Evolutionary conservation across 2,797 vertebrate genomes (phyloP).

Genomic region (Ibycter americanus): DNA sequence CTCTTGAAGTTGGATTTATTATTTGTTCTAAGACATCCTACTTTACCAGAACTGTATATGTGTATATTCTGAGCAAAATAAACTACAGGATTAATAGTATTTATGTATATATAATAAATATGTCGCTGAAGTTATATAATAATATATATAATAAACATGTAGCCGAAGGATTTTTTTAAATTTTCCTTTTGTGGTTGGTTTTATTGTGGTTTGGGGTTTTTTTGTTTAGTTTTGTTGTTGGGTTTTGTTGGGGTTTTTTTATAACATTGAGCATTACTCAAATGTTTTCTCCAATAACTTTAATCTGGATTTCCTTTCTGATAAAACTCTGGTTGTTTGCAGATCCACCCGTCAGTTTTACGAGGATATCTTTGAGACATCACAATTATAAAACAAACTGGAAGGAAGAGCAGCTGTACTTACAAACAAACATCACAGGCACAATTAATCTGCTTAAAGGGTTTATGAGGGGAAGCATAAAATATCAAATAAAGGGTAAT

Average conservation of each 20-base stretch:
- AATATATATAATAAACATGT: background rate
- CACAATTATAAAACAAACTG: slow-evolving; percentile 77
- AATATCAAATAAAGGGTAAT: slow-evolving; percentile 87
- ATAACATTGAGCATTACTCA: slow-evolving; percentile 10
- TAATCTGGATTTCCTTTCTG: slow-evolving; percentile 68
- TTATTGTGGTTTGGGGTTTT: background rate
- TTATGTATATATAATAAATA: background rate
- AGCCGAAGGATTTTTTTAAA: background rate
- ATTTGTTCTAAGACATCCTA: background rate
- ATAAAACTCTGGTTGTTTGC: slow-evolving; percentile 66
- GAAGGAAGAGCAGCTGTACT: slow-evolving; percentile 82
- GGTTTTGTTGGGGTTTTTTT: background rate
- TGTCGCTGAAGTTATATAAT: background rate
- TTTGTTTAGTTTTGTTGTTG: background rate
- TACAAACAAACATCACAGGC: slow-evolving; percentile 81
- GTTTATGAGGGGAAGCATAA: slow-evolving; percentile 86
- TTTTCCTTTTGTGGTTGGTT: background rate
- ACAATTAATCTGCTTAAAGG: slow-evolving; percentile 81
- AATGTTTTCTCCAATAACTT: background rate
- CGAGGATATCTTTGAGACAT: slow-evolving; percentile 75
- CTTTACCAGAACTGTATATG: background rate
- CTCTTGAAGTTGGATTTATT: background rate
- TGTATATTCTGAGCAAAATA: background rate
- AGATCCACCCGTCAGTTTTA: slow-evolving; percentile 70
- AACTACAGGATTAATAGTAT: background rate